Base-by-base conservation (phyloP, 2,797 vertebrate genomes). In the Crocidura indochinensis region DNA sequence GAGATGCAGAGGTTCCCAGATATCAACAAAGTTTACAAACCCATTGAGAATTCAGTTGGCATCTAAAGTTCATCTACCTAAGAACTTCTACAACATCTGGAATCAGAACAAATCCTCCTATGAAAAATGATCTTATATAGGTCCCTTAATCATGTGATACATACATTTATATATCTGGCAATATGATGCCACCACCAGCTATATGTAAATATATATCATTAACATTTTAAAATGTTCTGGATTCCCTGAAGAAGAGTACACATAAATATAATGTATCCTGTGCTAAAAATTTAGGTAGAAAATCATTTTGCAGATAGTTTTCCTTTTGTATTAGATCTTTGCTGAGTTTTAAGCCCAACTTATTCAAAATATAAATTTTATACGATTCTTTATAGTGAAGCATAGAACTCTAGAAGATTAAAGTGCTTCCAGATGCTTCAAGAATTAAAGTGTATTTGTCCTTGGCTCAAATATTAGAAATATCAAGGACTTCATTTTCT, bases 21-120 rank as follows among this genome's bases (percentile, higher is more conserved):
- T 26, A 47, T 67, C 53, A 87, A 76, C 47, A 88, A 83, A 8
- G 75, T 87, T 64, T 80, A n/a, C 72, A 88, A 74, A 88, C 44
- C 7, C 24, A 24, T 31, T 51, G 49, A 85, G 72, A 77, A 87
- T 27, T 20, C 31, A 87, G 10, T 12, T 67, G 62, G 7, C 19
- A 94, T 51, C 88, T 73, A 78, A 73, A 62, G 7, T 79, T 75
- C 67, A 76, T 19, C 46, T 91, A 26, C 46, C 8, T 27, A 81
- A 72, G 20, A 19, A 73, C 81, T 88, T 92, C 44, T 75, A 44
- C 3, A 75, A 69, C 27, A 85, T 69, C 75, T 71, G 29, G 5
- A 53, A 8, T 75, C 17, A 89, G 38, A 81, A 71, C 8, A 75
- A 22, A 75, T 20, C 12, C 71, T 73, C 19, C 15, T 44, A 5